Base-by-base conservation (phyloP, 30 jellyfish, hydroid and myxozoan species). In the Phacellophora camtschatica region DNA sequence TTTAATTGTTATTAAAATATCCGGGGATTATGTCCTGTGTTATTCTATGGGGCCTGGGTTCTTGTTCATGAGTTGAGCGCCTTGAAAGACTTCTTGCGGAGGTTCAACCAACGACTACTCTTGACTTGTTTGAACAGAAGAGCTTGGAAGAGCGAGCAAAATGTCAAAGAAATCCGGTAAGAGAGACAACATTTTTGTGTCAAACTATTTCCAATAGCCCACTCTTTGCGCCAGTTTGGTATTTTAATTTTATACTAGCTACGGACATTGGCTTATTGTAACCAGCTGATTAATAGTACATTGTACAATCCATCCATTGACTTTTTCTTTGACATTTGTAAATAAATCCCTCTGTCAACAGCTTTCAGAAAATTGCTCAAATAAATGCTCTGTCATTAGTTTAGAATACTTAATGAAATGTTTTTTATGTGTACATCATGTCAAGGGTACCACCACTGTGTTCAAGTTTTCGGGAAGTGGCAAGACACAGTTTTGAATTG, bases 141-240 rank as follows among this genome's bases (percentile, higher is more conserved):
- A 56, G 91, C 65, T 13, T 13, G 39, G 69, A 50, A 80, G 83
- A 64, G 39, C 64, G 34, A 31, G 91, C 84, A 33, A 80, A 18
- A 80, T 80, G 91, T 84, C 91, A 37, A 80, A 80, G 84, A 80
- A 80, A 80, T 77, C 91, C 74, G 91, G 91, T 80, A 66, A 80
- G 82, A 76, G 3, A 28, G 23, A 1, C 33, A 48, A 0, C 15
- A 57, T 57, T 57, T 57, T 57, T 22, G 16, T 1, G 15, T 29
- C 19, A 57, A 57, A 20, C 28, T 46, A 10, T 16, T 11, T 13
- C 28, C n/a, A 46, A 46, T 46, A 11, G n/a, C 20, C 28, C 5
- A 1, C n/a, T 11, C 25, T 6, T 46, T 46, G 4, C 61, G 10
- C 9, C 28, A 1, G 61, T 46, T 46, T 6, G 30, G 20, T 46